A percentile compares a stretch with the other conserved stretches of the same genome.
phyloP scores from a whole-genome alignment of 2,113 vertebrate genomes.

The Calypte anna region DNA sequence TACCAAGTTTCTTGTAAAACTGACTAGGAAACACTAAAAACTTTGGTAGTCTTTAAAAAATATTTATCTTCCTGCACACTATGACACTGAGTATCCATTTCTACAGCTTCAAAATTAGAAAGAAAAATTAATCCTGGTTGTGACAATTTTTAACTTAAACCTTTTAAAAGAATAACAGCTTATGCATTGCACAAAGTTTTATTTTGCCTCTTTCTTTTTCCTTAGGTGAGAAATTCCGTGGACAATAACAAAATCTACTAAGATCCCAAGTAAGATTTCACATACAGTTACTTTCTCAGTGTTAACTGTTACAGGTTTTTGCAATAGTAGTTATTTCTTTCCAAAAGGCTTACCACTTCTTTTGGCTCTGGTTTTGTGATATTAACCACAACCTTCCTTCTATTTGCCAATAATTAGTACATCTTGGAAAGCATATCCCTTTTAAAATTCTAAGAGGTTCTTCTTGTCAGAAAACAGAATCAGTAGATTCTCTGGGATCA shows the following conservation, averaged over 20 bases:
- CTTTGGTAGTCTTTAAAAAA: not conserved
- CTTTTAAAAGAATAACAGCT: not conserved
- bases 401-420: not conserved
- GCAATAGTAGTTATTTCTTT: not conserved
- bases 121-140: not conserved
- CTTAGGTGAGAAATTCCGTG: conserved; percentile 67
- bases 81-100: not conserved
- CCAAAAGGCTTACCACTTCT: not conserved
- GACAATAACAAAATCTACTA: conserved; percentile 53
- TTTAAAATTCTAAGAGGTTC: conserved; percentile 1
- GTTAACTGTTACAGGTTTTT: not conserved
- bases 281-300: not conserved
- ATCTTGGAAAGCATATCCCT: not conserved
- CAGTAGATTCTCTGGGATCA: not conserved
- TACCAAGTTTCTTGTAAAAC: too few species aligned
- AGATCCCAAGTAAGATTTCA: conserved; percentile 76
- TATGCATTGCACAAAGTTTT: not conserved
- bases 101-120: not conserved
- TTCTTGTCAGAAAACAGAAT: not conserved
- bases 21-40: too few species aligned
- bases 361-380: not conserved
- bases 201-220: conserved; percentile 24
- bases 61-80: not conserved
- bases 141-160: not conserved
- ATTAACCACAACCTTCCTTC: not conserved